Percentiles rank a stretch among this genome's conserved stretches.
phyloP scores from a whole-genome alignment of 1,140 invertebrate genomes.

The Drosophila littoralis region DNA sequence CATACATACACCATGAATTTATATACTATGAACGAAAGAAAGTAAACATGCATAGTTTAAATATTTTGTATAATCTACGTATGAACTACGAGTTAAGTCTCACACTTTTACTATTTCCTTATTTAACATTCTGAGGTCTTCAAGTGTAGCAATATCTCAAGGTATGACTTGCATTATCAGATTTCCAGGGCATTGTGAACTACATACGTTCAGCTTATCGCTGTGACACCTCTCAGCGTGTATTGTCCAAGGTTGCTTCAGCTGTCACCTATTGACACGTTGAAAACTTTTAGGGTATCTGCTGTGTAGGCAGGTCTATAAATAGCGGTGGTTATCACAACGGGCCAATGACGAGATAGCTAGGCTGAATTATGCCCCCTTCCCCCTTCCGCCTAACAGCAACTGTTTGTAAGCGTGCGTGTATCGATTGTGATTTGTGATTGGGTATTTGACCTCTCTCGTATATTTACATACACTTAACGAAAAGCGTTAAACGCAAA shows the following conservation, averaged over 20 bases:
- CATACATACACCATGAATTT: background rate
- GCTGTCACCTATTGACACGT: slow-evolving; percentile 38
- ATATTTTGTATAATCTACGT: no score
- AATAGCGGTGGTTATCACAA: slow-evolving; percentile 35
- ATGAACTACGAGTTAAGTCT: no score
- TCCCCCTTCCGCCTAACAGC: background rate
- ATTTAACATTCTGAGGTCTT: no score
- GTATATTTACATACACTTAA: background rate
- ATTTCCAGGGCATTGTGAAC: slow-evolving; percentile 1
- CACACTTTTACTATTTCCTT: no score
- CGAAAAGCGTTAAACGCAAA: slow-evolving; percentile 11
- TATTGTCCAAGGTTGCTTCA: slow-evolving; percentile 28
- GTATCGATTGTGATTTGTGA: background rate
- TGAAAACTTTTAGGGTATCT: slow-evolving; percentile 43
- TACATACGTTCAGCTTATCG: slow-evolving; percentile 21
- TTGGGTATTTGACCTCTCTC: slow-evolving; percentile 20
- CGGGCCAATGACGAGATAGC: slow-evolving; percentile 17
- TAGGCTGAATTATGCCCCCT: background rate
- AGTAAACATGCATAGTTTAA: no score
- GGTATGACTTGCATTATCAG: background rate
- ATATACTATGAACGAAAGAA: background rate
- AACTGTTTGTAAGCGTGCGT: no score
- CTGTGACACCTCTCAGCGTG: slow-evolving; percentile 6
- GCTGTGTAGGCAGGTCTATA: slow-evolving; percentile 12
- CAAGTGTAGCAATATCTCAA: no score